phyloP scores from a whole-genome alignment of 1,140 invertebrate genomes.

The Bombus turneri region DNA sequence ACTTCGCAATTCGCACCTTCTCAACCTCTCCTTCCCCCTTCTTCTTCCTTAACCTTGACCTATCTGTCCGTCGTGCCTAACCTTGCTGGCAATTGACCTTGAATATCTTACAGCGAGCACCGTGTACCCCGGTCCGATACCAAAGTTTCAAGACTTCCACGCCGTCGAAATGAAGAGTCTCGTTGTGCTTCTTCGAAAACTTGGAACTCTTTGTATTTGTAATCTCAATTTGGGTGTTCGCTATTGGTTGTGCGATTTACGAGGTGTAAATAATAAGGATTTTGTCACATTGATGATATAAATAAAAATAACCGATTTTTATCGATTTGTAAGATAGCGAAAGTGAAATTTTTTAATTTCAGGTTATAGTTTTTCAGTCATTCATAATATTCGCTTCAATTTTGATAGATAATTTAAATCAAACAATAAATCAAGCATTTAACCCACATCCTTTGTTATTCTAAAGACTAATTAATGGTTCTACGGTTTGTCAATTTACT shows the following conservation, averaged over 20 bases:
- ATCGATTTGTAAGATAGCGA: not conserved
- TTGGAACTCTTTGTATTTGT: conserved; percentile 54
- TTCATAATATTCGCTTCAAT: not conserved
- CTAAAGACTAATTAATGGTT: not conserved
- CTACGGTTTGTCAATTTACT: not conserved
- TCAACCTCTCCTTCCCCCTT: not conserved
- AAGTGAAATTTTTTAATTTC: not conserved
- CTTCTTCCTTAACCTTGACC: conserved; percentile 58
- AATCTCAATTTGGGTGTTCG: not conserved
- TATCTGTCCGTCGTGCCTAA: conserved; percentile 46
- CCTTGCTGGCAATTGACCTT: conserved; percentile 61
- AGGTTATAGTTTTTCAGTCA: not conserved
- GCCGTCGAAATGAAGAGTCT: conserved; percentile 62
- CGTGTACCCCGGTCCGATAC: conserved; percentile 54
- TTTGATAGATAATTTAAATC: too few species aligned
- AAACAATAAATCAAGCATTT: too few species aligned
- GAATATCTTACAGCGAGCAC: conserved; percentile 61
- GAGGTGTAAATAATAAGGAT: not conserved
- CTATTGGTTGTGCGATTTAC: not conserved
- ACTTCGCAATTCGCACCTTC: conserved; percentile 16
- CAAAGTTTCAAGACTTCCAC: conserved; percentile 63
- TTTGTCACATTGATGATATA: too few species aligned
- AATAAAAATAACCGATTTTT: too few species aligned
- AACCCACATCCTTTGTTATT: too few species aligned
- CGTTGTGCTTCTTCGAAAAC: conserved; percentile 58